Percentiles rank a stretch among this genome's conserved stretches.
Conservation (phyloP, 23 tunicate species). For the Ciona savignyi region DNA sequence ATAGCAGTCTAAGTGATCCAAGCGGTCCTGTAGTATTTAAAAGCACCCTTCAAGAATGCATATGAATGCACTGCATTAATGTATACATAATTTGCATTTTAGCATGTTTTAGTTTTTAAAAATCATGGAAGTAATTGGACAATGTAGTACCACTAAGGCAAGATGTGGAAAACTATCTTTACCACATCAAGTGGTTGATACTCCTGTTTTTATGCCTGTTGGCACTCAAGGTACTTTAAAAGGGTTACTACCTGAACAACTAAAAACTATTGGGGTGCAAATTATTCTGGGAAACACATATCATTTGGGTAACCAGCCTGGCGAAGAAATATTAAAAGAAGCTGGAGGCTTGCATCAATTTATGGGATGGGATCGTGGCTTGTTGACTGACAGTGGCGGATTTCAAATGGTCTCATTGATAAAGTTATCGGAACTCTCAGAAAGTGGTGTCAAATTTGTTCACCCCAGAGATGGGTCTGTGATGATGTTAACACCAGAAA, state of each 20-base stretch:
- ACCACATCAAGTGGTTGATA: constrained; percentile 65
- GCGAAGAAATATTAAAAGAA: constrained; percentile 59
- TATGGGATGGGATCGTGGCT: constrained; percentile 83
- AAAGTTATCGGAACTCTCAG: constrained; percentile 53
- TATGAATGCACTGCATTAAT: too few relatives aligned
- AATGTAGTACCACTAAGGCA: constrained; percentile 87
- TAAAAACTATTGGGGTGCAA: constrained; percentile 67
- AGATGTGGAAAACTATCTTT: constrained; percentile 55
- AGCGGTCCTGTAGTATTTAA: too few relatives aligned
- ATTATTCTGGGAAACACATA: too few relatives aligned
- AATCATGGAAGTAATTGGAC: constrained; percentile 61
- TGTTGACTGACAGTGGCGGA: constrained; percentile 90
- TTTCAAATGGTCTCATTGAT: too few relatives aligned
- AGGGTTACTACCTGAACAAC: constrained; percentile 57
- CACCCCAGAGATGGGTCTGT: constrained; percentile 66
- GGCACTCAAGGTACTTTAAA: constrained; percentile 94
- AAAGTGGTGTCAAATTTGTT: constrained; percentile 82
- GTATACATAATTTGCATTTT: too few relatives aligned
- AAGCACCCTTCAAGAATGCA: too few relatives aligned
- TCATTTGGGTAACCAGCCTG: constrained; percentile 94
- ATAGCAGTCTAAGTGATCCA: too few relatives aligned
- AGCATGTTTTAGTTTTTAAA: too few relatives aligned
- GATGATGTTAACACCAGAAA: constrained; percentile 87
- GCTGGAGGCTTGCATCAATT: constrained; percentile 86
- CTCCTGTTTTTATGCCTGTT: constrained; percentile 98